Evolutionary conservation across 2,113 vertebrate species (phyloP).

Genomic region (Gallinago jamesoni): DNA sequence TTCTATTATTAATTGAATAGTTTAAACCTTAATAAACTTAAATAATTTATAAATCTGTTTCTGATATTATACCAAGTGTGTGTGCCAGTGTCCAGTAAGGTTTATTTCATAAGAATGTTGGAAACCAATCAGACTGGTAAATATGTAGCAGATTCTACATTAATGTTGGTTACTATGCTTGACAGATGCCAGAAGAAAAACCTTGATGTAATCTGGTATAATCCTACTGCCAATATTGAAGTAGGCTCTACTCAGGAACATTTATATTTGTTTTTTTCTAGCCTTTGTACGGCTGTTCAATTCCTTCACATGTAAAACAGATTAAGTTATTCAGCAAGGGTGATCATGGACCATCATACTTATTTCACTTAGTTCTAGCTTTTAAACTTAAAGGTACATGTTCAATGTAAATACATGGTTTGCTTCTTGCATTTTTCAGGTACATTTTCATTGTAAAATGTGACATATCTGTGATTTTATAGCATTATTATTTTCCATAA

Average conservation of each 20-base stretch:
- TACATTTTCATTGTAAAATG: not conserved
- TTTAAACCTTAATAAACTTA: not conserved
- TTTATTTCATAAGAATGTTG: not conserved
- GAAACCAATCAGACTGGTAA: not conserved
- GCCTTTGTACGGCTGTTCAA: not conserved
- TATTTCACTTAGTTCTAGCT: not conserved
- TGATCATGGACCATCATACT: not conserved
- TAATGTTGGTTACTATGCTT: slow-evolving; percentile 26
- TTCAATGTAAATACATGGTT: not conserved
- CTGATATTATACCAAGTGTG: not conserved
- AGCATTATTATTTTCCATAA: not conserved
- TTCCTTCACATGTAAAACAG: not conserved
- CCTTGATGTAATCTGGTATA: slow-evolving; percentile 50
- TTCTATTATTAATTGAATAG: not conserved
- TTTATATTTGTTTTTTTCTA: not conserved
- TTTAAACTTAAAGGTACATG: not conserved
- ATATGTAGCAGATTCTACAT: not conserved
- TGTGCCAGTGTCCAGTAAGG: not conserved
- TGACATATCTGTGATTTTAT: not conserved
- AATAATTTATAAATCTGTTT: not conserved
- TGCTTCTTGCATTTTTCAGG: not conserved
- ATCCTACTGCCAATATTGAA: not conserved
- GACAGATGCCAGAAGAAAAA: slow-evolving; percentile 60
- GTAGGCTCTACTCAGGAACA: not conserved
- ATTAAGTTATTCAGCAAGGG: not conserved